Evolutionary conservation across 1,140 invertebrate genomes (phyloP).

Genomic region (Rhagoletis zephyria): DNA sequence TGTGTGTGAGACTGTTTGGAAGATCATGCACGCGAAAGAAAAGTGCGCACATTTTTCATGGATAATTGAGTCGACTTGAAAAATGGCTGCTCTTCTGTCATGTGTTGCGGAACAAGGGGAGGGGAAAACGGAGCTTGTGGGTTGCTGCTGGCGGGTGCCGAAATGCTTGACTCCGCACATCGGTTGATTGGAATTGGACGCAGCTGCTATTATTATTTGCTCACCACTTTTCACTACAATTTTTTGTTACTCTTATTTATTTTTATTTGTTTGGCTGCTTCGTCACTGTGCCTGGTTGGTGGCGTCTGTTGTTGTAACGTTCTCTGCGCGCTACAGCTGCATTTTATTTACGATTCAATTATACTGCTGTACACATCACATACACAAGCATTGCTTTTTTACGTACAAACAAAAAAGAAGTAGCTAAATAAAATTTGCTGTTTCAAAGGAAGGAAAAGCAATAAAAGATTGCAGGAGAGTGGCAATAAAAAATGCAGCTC

Average conservation of each 20-base stretch:
- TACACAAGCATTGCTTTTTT: not conserved
- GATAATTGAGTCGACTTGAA: slow-evolving; percentile 45
- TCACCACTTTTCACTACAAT: not conserved
- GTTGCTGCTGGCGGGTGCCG: slow-evolving; percentile 2
- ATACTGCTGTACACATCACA: not conserved
- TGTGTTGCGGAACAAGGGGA: not conserved
- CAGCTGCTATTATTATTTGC: not conserved
- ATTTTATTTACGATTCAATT: slow-evolving; percentile 7
- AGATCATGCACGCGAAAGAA: slow-evolving; percentile 11
- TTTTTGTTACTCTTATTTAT: not conserved
- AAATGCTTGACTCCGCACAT: slow-evolving; percentile 24
- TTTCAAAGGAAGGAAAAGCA: not conserved
- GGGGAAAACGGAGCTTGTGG: not conserved
- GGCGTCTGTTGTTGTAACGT: too few species aligned
- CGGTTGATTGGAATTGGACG: not conserved
- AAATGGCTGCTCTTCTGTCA: slow-evolving; percentile 24
- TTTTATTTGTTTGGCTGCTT: not conserved
- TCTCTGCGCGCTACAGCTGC: not conserved
- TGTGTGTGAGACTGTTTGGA: not conserved
- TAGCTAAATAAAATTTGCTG: not conserved
- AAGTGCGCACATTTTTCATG: slow-evolving; percentile 31
- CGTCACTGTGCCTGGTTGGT: not conserved
- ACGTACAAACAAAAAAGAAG: not conserved
- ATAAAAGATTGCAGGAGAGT: not conserved
- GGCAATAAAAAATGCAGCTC: slow-evolving; percentile 16